Evolutionary conservation across 2,797 vertebrate genomes (phyloP), one percentile per base, ranked within the genome.

Genomic region (Gambusia yucatana): DNA sequence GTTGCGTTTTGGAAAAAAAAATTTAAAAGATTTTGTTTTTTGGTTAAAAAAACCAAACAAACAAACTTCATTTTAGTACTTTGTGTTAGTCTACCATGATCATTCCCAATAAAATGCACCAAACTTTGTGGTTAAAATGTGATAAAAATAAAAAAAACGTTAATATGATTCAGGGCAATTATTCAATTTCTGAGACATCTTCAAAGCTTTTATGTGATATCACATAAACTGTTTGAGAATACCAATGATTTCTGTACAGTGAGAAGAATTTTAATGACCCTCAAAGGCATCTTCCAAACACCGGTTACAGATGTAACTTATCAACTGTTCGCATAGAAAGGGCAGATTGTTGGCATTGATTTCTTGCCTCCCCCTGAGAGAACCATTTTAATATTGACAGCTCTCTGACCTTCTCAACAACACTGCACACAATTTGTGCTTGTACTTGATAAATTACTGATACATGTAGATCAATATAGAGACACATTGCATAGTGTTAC

Each of bases 381-480:
- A 17, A 55, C 3, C 1, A 7, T 70, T 82, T 80, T 72, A 52
- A 73, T 83, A 81, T 71, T 63, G 76, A 84, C 9, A 28, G 48
- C 44, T 47, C 7, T 28, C 69, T 79, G 82, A 77, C 84, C 84
- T 77, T 81, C 74, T 65, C 77, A 67, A 47, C 39, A 55, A n/a
- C 30, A 67, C 13, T 13, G 55, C 52, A n/a, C 33, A 72, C 57
- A 78, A 72, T 22, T 39, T 72, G 76, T 76, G 47, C 63, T 79
- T 75, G 75, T 36, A 41, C 78, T 61, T 73, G 8, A 77, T 85
- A 63, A 71, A 46, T 81, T 73, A 84, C 39, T 59, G n/a, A 69
- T 44, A 36, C 22, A 67, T 47, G 25, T 57, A 4, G 50, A 65
- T 46, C 70, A 25, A 72, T 65, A 65, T 16, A 67, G 22, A 72